Base-by-base conservation (phyloP, 1,140 invertebrate species). In the Trissolcus basalis region DNA sequence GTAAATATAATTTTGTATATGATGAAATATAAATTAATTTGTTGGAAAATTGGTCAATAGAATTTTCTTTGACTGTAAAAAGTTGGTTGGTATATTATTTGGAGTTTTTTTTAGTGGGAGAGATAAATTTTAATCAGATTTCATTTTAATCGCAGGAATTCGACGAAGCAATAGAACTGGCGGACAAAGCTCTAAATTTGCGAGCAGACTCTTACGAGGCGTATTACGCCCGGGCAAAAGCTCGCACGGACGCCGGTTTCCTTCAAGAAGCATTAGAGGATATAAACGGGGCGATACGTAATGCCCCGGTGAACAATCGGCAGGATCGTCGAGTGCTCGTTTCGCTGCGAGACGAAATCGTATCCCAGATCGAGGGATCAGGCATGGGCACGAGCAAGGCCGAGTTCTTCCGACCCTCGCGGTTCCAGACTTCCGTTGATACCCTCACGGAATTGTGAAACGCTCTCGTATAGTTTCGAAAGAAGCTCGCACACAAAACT, bases 131-230 rank as follows among this genome's bases (percentile, higher is more conserved):
- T 27, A 27, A 27, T 27, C 19, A 27, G 13, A 35, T 13, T 35
- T 50, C 3, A 10, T 27, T n/a, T 16, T 51, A 56, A 55, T 71
- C 89, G 2, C 83, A 95, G 94, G 94, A 95, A 91, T 91, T 91
- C 80, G 90, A 92, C 68, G 94, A 94, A 86, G 96, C 96, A 6
- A 92, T 97, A 70, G 94, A 97, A 81, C 90, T 97, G 50, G 96
- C 96, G 3, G 92, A 94, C 41, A 92, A 96, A 86, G 96, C 95
- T 0, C 90, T 97, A 16, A 91, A 92, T 47, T 89, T 96, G 61
- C 94, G 95, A 77, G 93, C 94, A 4, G 92, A 94, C 79, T 97
- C 95, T 0, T 98, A 95, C 84, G 97, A 98, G 89, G 96, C 96
- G 1, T 96, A 93, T 81, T 98, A 98, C 85, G 95, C 96, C 0